These are phyloP conservation scores for Cheirogaleus major DNA, from an alignment of 2,797 vertebrate species.

Conservation along the genomic window DNA sequence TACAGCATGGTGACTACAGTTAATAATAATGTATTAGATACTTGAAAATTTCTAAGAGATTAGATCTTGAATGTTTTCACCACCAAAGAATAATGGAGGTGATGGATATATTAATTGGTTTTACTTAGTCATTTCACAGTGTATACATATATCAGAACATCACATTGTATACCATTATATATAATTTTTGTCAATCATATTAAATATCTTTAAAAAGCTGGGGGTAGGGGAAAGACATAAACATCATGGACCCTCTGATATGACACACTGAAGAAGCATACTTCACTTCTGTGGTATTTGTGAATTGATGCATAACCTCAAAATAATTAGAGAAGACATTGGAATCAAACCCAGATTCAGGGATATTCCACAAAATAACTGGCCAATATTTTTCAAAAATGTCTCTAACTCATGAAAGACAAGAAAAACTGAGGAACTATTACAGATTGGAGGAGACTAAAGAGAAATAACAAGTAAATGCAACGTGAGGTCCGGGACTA, in stretches of 20 bases:
- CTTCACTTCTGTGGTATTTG: neutral
- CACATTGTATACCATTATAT: neutral
- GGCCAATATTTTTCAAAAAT: neutral
- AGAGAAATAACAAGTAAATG: neutral
- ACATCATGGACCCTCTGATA: neutral
- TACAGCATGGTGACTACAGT: neutral
- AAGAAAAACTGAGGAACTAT: neutral
- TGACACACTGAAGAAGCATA: neutral
- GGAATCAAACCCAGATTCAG: neutral
- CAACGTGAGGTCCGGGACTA: neutral
- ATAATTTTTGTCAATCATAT: neutral
- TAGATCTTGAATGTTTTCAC: neutral
- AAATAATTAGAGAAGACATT: neutral
- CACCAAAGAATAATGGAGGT: neutral
- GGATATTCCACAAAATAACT: neutral
- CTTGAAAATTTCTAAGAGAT: neutral
- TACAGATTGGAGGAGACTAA: neutral
- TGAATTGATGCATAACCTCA: neutral
- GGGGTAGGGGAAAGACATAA: neutral
- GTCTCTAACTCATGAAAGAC: neutral
- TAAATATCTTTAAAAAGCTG: neutral
- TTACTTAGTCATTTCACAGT: neutral
- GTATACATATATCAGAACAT: neutral
- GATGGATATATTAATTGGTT: neutral
- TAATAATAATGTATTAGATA: neutral